phyloP scores from a whole-genome alignment of 1,140 invertebrate species.

The Meteorus sp. region DNA sequence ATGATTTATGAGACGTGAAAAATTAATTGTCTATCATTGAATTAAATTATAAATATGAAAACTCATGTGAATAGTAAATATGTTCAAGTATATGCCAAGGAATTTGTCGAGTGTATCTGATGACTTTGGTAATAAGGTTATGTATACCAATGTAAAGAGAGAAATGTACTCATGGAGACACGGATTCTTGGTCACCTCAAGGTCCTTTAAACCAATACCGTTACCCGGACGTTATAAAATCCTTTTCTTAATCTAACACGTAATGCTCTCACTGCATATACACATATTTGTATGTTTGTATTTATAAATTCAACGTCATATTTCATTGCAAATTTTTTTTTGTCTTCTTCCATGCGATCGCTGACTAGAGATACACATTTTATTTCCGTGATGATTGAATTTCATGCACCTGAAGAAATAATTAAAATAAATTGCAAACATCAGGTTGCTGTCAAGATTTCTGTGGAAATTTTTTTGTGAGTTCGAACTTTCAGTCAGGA shows the following conservation, averaged over 20 bases:
- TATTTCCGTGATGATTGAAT: background rate
- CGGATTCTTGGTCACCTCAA: conserved; percentile 18
- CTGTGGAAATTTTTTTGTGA: too few species aligned
- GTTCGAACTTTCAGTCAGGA: too few species aligned
- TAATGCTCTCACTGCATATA: conserved; percentile 19
- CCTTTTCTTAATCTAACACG: background rate
- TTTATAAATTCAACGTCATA: conserved; percentile 8
- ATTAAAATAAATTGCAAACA: background rate
- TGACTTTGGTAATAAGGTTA: too few species aligned
- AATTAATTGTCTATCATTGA: too few species aligned
- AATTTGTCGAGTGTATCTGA: too few species aligned
- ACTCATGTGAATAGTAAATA: too few species aligned
- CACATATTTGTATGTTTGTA: too few species aligned
- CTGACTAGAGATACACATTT: background rate
- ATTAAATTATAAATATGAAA: too few species aligned
- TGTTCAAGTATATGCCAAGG: too few species aligned
- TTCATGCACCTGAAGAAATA: too few species aligned
- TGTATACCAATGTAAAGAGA: background rate
- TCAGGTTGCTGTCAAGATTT: too few species aligned
- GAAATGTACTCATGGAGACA: conserved; percentile 4
- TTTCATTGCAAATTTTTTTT: conserved; percentile 5
- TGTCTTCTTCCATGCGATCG: background rate
- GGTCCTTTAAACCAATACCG: conserved; percentile 17
- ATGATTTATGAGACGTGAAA: too few species aligned
- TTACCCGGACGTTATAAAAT: conserved; percentile 16